These are phyloP conservation scores for Venturia canescens DNA, from an alignment of 1,140 invertebrate species.

Conservation along the genomic window DNA sequence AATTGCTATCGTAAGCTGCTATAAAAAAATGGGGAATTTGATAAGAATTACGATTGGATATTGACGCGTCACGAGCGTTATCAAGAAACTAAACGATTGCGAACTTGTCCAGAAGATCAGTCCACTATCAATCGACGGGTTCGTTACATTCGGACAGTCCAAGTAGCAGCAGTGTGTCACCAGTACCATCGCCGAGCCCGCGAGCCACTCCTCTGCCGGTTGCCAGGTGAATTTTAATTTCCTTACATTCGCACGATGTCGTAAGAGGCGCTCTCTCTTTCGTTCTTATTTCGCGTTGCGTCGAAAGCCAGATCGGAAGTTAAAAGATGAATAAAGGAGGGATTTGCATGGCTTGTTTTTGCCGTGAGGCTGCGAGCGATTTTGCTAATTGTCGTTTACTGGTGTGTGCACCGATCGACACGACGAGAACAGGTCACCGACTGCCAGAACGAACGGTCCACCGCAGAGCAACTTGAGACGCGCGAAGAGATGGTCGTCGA, in stretches of 20 bases:
- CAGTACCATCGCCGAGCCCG: constrained; percentile 89
- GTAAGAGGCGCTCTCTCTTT: constrained; percentile 1
- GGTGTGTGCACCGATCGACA: constrained; percentile 16
- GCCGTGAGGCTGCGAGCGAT: constrained; percentile 28
- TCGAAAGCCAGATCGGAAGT: background rate
- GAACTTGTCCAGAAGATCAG: constrained; percentile 79
- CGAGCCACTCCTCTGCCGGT: constrained; percentile 83
- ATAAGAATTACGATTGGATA: no score
- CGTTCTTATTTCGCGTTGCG: background rate
- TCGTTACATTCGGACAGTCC: constrained; percentile 91
- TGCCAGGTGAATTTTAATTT: constrained; percentile 63
- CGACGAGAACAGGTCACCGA: constrained; percentile 64
- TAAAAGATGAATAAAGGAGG: background rate
- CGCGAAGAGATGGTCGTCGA: constrained; percentile 90
- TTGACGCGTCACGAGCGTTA: no score
- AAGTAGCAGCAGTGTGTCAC: constrained; percentile 89
- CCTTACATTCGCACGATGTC: constrained; percentile 25
- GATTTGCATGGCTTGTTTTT: constrained; percentile 23
- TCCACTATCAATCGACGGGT: constrained; percentile 90
- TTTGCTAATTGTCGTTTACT: constrained; percentile 33
- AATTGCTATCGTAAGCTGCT: no score
- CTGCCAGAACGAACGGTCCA: constrained; percentile 71
- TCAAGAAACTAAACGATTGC: constrained; percentile 8
- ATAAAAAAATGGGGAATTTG: no score
- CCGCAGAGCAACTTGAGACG: constrained; percentile 74